Percentiles rank a stretch among this genome's conserved stretches.
phyloP scores from a whole-genome alignment of 1,140 invertebrate species.

The Helicoverpa armigera region DNA sequence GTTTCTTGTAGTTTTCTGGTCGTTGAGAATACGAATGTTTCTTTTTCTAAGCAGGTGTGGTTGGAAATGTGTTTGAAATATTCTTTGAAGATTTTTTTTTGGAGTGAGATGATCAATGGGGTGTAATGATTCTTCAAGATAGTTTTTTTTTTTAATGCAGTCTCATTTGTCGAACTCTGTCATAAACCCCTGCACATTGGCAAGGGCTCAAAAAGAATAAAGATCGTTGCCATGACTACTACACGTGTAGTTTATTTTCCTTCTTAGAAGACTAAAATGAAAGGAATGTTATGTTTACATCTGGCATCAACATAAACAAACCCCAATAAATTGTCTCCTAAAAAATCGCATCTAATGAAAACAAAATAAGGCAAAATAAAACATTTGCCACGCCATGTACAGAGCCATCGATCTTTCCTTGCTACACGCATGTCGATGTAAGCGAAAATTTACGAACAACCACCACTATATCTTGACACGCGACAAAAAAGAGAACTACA shows the following conservation, averaged over 20 bases:
- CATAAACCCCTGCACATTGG: too few species aligned
- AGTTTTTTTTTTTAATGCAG: too few species aligned
- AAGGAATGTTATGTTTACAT: background rate
- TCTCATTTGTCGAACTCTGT: too few species aligned
- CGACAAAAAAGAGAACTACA: background rate
- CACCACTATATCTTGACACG: background rate
- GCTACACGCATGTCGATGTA: conserved; percentile 21
- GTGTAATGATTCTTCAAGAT: too few species aligned
- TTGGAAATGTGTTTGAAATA: background rate
- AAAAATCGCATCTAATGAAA: conserved; percentile 36
- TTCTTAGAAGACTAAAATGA: too few species aligned
- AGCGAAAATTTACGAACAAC: background rate
- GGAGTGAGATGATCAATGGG: too few species aligned
- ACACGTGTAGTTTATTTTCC: background rate
- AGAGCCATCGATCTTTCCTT: conserved; percentile 38
- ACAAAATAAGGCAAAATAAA: conserved; percentile 38
- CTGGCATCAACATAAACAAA: conserved; percentile 10
- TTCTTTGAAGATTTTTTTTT: background rate
- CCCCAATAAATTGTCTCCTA: conserved; percentile 26
- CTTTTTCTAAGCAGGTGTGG: conserved; percentile 1
- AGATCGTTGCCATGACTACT: too few species aligned
- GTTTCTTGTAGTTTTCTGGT: conserved; percentile 32
- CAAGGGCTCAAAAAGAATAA: too few species aligned
- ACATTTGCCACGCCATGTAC: conserved; percentile 29
- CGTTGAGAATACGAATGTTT: conserved; percentile 21